Percentiles rank a stretch among this genome's conserved stretches.
These are phyloP conservation scores for Xyliphius kryptos DNA, from an alignment of 2,113 vertebrate genomes.

Conservation along the genomic window DNA sequence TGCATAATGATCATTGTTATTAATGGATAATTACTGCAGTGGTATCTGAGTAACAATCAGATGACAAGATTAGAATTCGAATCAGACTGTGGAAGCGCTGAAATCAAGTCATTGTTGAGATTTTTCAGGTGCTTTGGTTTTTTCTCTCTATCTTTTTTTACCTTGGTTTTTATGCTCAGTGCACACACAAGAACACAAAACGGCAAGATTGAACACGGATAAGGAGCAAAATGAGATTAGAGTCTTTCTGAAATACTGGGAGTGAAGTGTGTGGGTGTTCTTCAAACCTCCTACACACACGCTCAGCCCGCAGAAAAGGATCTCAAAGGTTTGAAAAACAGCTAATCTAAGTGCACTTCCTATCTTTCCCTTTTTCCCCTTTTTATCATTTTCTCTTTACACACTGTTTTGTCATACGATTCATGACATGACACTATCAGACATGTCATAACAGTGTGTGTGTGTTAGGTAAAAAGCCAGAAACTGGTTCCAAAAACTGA, in stretches of 20 bases:
- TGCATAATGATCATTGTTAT: neutral
- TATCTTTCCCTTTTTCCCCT: too few species aligned
- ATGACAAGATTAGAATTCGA: neutral
- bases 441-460: too few species aligned
- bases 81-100: neutral
- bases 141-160: neutral
- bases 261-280: constrained; percentile 21
- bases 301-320: neutral
- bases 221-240: neutral
- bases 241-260: constrained; percentile 13
- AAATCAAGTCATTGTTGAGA: neutral
- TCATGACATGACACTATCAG: too few species aligned
- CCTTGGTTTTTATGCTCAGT: too few species aligned
- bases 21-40: neutral
- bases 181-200: too few species aligned
- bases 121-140: neutral
- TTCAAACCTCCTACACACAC: too few species aligned
- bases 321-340: constrained; percentile 7
- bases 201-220: neutral
- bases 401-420: too few species aligned
- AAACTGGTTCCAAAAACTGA: too few species aligned
- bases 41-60: neutral
- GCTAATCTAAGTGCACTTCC: constrained; percentile 13
- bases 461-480: too few species aligned
- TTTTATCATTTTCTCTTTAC: neutral